Conservation (phyloP, 2,797 vertebrate genomes). For the Phrynocephalus guinanensis region DNA sequence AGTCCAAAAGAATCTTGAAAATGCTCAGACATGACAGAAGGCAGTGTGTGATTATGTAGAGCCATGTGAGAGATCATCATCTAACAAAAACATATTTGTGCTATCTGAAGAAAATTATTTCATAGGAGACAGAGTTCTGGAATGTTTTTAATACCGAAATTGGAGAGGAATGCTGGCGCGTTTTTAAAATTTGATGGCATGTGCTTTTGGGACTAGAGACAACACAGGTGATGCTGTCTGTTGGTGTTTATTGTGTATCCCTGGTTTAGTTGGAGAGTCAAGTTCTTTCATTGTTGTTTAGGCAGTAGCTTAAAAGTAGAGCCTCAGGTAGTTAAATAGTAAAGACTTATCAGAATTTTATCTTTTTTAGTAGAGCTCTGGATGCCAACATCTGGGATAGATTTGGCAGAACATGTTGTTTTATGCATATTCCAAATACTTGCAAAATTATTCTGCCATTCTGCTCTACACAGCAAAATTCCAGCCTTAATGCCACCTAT, state of each 20-base stretch:
- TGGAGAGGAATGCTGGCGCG: neutral
- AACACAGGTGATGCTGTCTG: neutral
- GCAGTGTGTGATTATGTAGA: neutral
- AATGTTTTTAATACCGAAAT: neutral
- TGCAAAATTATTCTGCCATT: constrained; percentile 14
- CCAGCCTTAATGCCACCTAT: neutral
- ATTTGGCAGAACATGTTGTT: constrained; percentile 19
- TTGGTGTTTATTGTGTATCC: neutral
- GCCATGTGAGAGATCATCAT: neutral
- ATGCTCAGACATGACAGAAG: neutral
- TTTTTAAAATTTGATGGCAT: neutral
- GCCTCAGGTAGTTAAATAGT: neutral
- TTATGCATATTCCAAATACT: constrained; percentile 22
- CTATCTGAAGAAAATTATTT: too few species aligned
- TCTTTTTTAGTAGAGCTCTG: neutral
- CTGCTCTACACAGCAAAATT: neutral
- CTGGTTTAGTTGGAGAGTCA: neutral
- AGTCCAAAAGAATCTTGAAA: neutral
- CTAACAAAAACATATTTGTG: neutral
- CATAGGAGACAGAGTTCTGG: too few species aligned
- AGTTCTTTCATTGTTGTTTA: neutral
- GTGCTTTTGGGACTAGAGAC: neutral
- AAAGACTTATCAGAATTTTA: neutral
- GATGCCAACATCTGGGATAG: constrained; percentile 6
- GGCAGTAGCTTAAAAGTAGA: neutral